Evolutionary conservation across 2,797 vertebrate species (phyloP), one percentile per base, ranked within the genome.

Genomic region (Cephalopachus bancanus): DNA sequence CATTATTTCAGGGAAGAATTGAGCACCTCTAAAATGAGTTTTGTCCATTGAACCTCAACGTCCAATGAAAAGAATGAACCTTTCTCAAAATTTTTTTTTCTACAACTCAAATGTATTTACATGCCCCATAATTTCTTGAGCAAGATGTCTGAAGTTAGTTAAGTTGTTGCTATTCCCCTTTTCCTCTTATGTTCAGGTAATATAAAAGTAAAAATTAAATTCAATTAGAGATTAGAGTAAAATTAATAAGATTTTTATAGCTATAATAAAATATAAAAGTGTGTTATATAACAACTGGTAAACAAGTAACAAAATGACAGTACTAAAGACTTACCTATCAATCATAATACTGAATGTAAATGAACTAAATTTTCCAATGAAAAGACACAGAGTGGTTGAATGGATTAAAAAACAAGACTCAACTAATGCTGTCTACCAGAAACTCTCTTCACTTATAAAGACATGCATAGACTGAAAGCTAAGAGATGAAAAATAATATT

Each of bases 261-360:
- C 51, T 86, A 74, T 44, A 93, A 19, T 74, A 96, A 96, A 83
- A 76, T n/a, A 83, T 49, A 84, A 95, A 88, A 93, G 51, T n/a
- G 2, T 62, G n/a, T 17, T 69, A 26, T 44, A 33, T 3, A 79
- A 79, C 22, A 59, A 59, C 22, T 59, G 5, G 20, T 80, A 59
- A 59, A 80, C n/a, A 71, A 71, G 67, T 71, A 37, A 33, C 67
- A 79, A 59, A 80, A 59, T 59, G n/a, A 55, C 20, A 37, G 33
- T 33, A 80, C 22, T 59, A 33, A 59, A 20, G n/a, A 20, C 78
- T 80, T 59, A 80, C 1, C 0, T 59, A 37, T 59, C 33, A 80
- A n/a, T 59, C 28, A 75, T 51, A 75, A 51, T 26, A n/a, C 59
- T 59, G 22, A 59, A 80, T 80, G n/a, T 59, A 59, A 80, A 59